Base-by-base conservation (phyloP, 2,797 vertebrate genomes). In the Liparis tanakae region DNA sequence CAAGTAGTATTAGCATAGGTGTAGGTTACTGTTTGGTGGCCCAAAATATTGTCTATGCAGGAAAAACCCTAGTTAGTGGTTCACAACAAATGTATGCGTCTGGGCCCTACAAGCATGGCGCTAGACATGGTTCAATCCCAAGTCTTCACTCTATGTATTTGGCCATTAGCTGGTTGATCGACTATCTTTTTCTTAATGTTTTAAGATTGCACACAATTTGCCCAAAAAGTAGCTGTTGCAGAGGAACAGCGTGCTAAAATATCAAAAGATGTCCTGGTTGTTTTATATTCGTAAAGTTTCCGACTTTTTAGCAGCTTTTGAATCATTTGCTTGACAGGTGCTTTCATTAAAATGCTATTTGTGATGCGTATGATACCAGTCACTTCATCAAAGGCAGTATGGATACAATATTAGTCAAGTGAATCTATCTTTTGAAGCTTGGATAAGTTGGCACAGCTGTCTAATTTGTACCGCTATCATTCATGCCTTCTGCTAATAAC, bases 401-500 rank as follows among this genome's bases (percentile, higher is more conserved):
- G 62, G 44, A 72, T 41, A 68, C 58, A 39, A 75, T 76, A 76
- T 76, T 71, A 68, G 37, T 65, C 33, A 62, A 79, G 58, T 76
- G 56, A 80, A 76, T 72, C 54, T 2, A 12, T 66, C 67, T 69
- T 20, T 34, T 36, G 63, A 51, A 64, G 67, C 39, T 57, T n/a
- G 67, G 68, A 65, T 60, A 66, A 57, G 4, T 41, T 66, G 20
- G 25, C 70, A 66, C 57, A 74, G 70, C 54, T 70, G 56, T 70
- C 61, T 60, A 14, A 53, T 72, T 80, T 73, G 43, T 72, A 70
- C 20, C 50, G 43, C 48, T 33, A 41, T 78, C 48, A 70, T 72
- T 72, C 65, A 60, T 46, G 69, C 59, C 50, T 74, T 76, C 63
- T 10, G 18, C 71, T 70, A 73, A 84, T 79, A 85, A 78, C 66